Base-by-base conservation (phyloP, 2,113 vertebrate species). In the Saguinus imperator region DNA sequence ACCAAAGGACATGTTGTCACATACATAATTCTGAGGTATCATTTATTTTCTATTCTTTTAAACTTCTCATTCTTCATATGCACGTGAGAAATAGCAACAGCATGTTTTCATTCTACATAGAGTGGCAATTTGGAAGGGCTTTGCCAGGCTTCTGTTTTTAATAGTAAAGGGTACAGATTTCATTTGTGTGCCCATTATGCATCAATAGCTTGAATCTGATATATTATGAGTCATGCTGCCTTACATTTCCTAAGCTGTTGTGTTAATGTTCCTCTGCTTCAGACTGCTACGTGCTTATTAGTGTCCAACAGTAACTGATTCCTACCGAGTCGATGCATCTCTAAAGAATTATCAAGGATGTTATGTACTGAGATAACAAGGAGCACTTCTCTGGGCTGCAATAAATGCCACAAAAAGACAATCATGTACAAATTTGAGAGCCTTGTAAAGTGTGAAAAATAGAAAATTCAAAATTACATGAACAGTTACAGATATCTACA, bases 321-420 rank as follows among this genome's bases (percentile, higher is more conserved):
- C 58, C 76, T 93, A n/a, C 45, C 7, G 82, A 88, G n/a, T 55
- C 52, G 64, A n/a, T 75, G 40, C 37, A 87, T 97, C 29, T 75
- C 75, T 91, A 88, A 86, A 72, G 86, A 93, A 88, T 94, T 93
- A 93, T 76, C 73, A 91, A 89, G 86, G 40, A 72, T 96, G 48
- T 76, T 76, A 76, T 75, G 43, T 48, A 57, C 77, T 50, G 55
- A 81, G 57, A 70, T 79, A 87, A 92, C 9, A 75, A 48, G 86
- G 66, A 96, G 50, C 5, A 10, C 29, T 50, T 61, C 32, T 72
- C 86, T 45, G 48, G 83, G 48, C 9, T 83, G 27, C 27, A 75
- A 94, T 18, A 58, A 93, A 87, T 96, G 50, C 76, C 73, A 92
- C 81, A 57, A 73, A 91, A 91, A 93, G 68, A 91, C n/a, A 95